Evolutionary conservation across 2,113 vertebrate species (phyloP).

Genomic region (Regulus satrapa): DNA sequence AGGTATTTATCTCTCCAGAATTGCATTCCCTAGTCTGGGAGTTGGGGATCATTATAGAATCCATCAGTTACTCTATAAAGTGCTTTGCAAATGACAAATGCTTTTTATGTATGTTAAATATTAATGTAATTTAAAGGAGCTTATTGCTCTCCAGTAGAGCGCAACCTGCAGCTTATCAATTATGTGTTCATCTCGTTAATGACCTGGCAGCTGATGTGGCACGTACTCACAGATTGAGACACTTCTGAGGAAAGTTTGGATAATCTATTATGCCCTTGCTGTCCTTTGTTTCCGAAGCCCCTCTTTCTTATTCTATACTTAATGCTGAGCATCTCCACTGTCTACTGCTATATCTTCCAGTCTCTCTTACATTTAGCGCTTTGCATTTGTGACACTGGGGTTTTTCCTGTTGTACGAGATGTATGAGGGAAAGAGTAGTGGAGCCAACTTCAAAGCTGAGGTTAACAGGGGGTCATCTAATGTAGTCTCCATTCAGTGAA

Average conservation of each 20-base stretch:
- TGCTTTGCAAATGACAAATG: neutral
- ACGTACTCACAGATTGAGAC: neutral
- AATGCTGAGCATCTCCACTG: neutral
- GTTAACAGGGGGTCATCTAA: neutral
- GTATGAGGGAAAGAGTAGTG: neutral
- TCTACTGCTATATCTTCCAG: neutral
- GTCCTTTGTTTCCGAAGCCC: neutral
- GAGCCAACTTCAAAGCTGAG: neutral
- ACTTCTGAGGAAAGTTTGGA: neutral
- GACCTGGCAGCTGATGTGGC: neutral
- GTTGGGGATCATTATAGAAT: neutral
- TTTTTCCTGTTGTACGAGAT: neutral
- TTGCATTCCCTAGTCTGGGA: neutral
- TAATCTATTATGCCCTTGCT: neutral
- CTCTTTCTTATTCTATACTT: neutral
- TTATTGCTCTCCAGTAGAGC: conserved; percentile 24
- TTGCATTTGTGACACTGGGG: neutral
- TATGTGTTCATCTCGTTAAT: conserved; percentile 36
- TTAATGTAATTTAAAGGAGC: conserved; percentile 34
- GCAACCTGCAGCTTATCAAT: neutral
- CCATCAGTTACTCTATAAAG: neutral
- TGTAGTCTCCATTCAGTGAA: neutral
- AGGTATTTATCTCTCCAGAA: neutral
- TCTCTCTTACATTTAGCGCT: neutral
- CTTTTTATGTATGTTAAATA: conserved; percentile 49